Conservation (phyloP, 2,888 invertebrate genomes). For the Eupeodes luniger region DNA sequence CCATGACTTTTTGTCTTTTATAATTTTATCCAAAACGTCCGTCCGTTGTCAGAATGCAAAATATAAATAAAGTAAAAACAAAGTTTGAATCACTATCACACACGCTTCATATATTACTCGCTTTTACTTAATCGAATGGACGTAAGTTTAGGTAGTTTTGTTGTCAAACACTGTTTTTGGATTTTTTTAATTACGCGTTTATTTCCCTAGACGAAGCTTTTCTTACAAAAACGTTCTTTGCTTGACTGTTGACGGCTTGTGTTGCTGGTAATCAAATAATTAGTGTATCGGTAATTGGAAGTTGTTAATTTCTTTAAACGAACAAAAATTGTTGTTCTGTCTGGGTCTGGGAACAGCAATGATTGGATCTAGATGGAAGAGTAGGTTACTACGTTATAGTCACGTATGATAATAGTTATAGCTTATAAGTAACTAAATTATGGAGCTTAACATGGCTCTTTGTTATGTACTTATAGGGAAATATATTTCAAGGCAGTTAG, state of each 20-base stretch:
- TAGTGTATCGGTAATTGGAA: slow-evolving; percentile 46
- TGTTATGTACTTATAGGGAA: slow-evolving; percentile 56
- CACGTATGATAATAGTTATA: neutral
- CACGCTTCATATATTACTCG: slow-evolving; percentile 43
- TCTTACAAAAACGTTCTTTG: neutral
- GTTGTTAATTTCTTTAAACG: slow-evolving; percentile 31
- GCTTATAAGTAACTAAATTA: neutral
- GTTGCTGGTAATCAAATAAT: slow-evolving; percentile 31
- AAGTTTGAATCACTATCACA: slow-evolving; percentile 57
- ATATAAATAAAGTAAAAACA: slow-evolving; percentile 7
- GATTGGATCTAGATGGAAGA: slow-evolving; percentile 23
- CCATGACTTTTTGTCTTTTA: slow-evolving; percentile 64
- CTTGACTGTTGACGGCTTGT: neutral
- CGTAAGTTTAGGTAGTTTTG: neutral
- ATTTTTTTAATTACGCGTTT: slow-evolving; percentile 47
- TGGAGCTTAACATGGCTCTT: slow-evolving; percentile 22
- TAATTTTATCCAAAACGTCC: slow-evolving; percentile 40
- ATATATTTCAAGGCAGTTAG: slow-evolving; percentile 58
- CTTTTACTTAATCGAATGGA: slow-evolving; percentile 46
- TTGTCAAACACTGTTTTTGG: slow-evolving; percentile 47
- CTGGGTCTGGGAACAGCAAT: slow-evolving; percentile 22
- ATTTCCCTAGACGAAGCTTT: slow-evolving; percentile 53
- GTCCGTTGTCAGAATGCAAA: slow-evolving; percentile 54
- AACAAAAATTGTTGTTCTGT: slow-evolving; percentile 17
- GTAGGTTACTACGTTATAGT: neutral